These are phyloP conservation scores for Archaeoteleia sp. DNA, from an alignment of 2,888 invertebrate species.

Conservation along the genomic window DNA sequence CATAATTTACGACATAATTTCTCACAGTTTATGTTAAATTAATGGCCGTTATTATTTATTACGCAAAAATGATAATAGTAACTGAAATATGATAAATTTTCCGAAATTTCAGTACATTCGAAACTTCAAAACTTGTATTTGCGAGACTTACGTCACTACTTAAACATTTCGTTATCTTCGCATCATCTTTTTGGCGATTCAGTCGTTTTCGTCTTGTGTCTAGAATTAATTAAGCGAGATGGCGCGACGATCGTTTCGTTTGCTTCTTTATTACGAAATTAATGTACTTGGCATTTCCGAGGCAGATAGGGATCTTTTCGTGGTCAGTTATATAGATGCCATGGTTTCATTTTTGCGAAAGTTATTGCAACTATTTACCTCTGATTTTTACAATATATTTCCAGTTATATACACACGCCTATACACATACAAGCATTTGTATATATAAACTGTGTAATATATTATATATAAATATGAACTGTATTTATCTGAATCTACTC, in stretches of 20 bases:
- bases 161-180: constrained; percentile 46
- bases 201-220: constrained; percentile 40
- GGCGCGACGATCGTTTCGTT: constrained; percentile 63
- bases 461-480: too few species aligned
- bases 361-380: constrained; percentile 44
- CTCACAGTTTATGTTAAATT: too few species aligned
- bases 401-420: background rate
- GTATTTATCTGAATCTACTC: background rate
- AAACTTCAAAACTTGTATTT: constrained; percentile 14
- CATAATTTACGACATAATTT: too few species aligned
- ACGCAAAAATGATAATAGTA: constrained; percentile 3
- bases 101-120: constrained; percentile 13
- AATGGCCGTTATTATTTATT: too few species aligned
- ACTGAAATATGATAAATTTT: constrained; percentile 20
- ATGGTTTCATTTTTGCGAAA: constrained; percentile 48
- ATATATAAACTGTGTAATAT: too few species aligned
- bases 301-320: constrained; percentile 53
- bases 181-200: constrained; percentile 47
- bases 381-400: constrained; percentile 20
- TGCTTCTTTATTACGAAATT: constrained; percentile 65
- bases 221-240: constrained; percentile 53
- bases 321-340: constrained; percentile 34
- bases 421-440: background rate
- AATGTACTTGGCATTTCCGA: constrained; percentile 64
- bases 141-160: constrained; percentile 41